Conservation (phyloP, 2,797 vertebrate genomes). For the Characodon lateralis region DNA sequence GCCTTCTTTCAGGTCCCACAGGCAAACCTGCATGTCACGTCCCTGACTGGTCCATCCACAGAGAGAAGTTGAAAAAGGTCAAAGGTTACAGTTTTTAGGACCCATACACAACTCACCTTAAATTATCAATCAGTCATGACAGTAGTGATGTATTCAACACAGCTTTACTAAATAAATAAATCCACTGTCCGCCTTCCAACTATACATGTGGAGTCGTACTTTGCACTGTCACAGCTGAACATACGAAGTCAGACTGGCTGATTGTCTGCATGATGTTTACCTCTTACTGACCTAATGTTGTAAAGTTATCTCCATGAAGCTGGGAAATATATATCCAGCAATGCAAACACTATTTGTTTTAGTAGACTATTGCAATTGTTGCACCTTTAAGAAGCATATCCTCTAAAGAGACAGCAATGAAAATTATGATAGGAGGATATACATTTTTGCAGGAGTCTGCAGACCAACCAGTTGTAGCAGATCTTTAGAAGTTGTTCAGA, state of each 20-base stretch:
- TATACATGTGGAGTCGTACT: background rate
- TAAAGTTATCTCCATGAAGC: no score
- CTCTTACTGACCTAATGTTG: background rate
- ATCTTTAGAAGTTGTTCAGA: background rate
- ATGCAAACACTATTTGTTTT: no score
- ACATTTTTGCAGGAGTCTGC: background rate
- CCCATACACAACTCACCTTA: background rate
- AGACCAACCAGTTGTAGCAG: background rate
- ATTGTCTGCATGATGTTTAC: no score
- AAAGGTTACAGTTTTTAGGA: background rate
- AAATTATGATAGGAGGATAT: background rate
- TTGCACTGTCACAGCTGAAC: background rate
- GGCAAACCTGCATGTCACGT: conserved; percentile 87
- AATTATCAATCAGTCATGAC: background rate
- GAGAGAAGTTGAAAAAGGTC: background rate
- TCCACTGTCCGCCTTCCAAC: background rate
- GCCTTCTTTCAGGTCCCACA: conserved; percentile 91
- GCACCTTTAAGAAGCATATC: no score
- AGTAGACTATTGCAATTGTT: no score
- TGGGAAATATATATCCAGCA: no score
- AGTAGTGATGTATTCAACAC: no score
- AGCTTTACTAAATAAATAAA: background rate
- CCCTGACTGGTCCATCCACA: conserved; percentile 85
- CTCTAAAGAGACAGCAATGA: no score
- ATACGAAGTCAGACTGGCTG: no score